Base-by-base conservation (phyloP, 2,888 invertebrate genomes). In the Philopedon plagiatum region DNA sequence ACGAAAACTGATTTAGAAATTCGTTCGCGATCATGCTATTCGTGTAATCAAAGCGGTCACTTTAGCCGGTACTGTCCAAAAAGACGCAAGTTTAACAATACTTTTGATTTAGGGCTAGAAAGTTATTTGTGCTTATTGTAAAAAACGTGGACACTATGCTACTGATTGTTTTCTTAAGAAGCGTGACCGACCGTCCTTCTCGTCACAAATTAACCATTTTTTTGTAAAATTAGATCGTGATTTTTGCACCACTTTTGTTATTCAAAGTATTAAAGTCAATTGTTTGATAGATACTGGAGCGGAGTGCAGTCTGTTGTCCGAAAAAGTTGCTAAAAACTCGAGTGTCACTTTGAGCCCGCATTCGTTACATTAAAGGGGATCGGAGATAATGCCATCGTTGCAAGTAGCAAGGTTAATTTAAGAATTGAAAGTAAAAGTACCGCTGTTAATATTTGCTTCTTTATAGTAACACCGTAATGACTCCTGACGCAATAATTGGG, bases 241-340 rank as follows among this genome's bases (percentile, higher is more conserved):
- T 34, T 72, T 72, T 68, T 68, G 56, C 23, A 68, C 67, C 2
- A 46, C 15, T 8, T 74, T 61, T 49, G 9, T 51, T 32, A 51
- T 46, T 51, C 44, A 44, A 8, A 15, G 18, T 44, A 8, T 44
- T 15, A 15, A n/a, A n/a, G 44, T 44, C 8, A 44, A 44, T 13
- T 13, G 19, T 13, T 19, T 8, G 44, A 44, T 13, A 18, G 44
- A 8, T 18, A 19, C 15, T 64, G 49, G 11, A n/a, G n/a, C n/a
- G n/a, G n/a, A n/a, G n/a, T n/a, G n/a, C n/a, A n/a, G n/a, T n/a
- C n/a, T n/a, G n/a, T 9, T 64, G 1, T 34, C 23, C 8, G 63
- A 51, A 64, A 64, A 46, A 23, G n/a, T 62, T 13, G 62, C 46
- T 44, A 62, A 26, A 46, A 46, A 49, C 18, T 62, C n/a, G 5